phyloP scores from a whole-genome alignment of 2,888 invertebrate species.

The Cybosia mesomella region DNA sequence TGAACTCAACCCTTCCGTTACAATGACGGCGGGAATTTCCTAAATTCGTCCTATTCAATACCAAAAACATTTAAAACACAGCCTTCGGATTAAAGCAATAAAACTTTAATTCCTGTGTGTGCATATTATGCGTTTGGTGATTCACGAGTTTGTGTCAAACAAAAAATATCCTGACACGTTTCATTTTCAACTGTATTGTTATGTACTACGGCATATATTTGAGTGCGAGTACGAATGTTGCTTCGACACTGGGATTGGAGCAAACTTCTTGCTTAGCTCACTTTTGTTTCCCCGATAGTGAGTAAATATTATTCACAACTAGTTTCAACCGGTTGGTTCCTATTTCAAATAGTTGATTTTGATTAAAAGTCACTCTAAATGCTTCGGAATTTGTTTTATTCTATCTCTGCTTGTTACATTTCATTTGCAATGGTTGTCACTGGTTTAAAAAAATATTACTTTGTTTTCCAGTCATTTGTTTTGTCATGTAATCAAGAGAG shows the following conservation, averaged over 20 bases:
- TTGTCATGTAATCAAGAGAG: neutral
- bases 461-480: neutral
- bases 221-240: conserved; percentile 43
- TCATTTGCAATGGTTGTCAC: neutral
- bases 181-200: conserved; percentile 28
- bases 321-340: conserved; percentile 68
- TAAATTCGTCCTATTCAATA: conserved; percentile 39
- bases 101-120: conserved; percentile 30
- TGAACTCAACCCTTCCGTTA: conserved; percentile 35
- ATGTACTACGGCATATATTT: conserved; percentile 49
- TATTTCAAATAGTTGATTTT: conserved; percentile 68
- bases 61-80: conserved; percentile 23
- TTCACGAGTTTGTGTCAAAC: conserved; percentile 33
- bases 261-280: conserved; percentile 68
- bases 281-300: conserved; percentile 72
- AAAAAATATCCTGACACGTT: conserved; percentile 28
- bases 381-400: conserved; percentile 28
- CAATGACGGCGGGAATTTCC: conserved; percentile 39
- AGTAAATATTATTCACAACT: conserved; percentile 76
- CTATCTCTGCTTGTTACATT: neutral
- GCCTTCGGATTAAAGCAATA: conserved; percentile 25
- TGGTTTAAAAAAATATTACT: neutral
- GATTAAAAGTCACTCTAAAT: conserved; percentile 60
- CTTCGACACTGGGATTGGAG: conserved; percentile 47
- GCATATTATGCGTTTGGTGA: conserved; percentile 17